phyloP scores from a whole-genome alignment of 2,113 vertebrate genomes.

The Forbesichthys papilliferus region DNA sequence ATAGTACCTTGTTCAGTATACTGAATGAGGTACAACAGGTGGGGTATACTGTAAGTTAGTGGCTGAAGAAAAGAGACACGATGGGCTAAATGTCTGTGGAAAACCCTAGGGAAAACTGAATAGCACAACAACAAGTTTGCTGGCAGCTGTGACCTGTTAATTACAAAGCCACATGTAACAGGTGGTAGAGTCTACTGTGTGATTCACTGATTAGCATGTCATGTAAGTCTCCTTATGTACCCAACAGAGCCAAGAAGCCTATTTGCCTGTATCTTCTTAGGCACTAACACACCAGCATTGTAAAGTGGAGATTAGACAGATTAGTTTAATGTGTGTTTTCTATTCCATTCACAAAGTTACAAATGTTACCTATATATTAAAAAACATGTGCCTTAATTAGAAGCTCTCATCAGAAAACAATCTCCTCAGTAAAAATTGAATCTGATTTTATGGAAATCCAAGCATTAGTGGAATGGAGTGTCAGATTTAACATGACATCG shows the following conservation, averaged over 20 bases:
- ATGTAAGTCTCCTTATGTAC: slow-evolving; percentile 4
- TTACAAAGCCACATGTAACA: slow-evolving; percentile 46
- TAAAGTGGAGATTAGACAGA: not conserved
- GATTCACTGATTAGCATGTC: slow-evolving; percentile 45
- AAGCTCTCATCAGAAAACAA: too few species aligned
- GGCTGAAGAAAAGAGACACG: slow-evolving; percentile 3
- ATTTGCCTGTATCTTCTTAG: slow-evolving; percentile 1
- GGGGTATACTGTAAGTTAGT: not conserved
- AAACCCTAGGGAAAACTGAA: slow-evolving; percentile 4
- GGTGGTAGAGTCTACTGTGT: slow-evolving; percentile 18
- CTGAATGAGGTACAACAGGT: too few species aligned
- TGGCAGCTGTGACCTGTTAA: slow-evolving; percentile 38
- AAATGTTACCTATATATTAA: not conserved
- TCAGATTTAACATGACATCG: not conserved
- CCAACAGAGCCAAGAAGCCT: slow-evolving; percentile 12
- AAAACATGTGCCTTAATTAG: too few species aligned
- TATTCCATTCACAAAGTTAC: not conserved
- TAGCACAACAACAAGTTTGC: slow-evolving; percentile 15
- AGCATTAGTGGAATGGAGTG: slow-evolving; percentile 21
- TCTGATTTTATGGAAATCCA: slow-evolving; percentile 2
- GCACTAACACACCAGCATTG: slow-evolving; percentile 24
- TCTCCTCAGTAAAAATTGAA: too few species aligned
- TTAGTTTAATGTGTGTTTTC: not conserved
- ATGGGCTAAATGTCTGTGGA: not conserved
- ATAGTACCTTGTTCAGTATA: too few species aligned